Evolutionary conservation across 2,113 vertebrate species (phyloP), one percentile per base, ranked within the genome.

Genomic region (Poeciliopsis occidentalis): DNA sequence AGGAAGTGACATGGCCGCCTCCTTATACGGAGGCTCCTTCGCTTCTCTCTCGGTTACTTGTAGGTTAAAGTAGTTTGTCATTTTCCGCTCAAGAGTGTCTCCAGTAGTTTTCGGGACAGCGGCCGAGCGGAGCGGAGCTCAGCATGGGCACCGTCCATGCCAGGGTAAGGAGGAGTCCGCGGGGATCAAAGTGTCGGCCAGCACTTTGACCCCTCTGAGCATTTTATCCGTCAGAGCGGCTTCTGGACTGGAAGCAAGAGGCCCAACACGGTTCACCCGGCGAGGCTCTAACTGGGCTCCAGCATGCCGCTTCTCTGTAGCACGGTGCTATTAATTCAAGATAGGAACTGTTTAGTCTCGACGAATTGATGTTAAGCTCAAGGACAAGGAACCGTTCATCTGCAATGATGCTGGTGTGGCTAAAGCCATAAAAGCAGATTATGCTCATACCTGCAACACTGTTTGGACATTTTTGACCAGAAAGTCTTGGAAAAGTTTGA

Each of bases 131-230:
- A 63, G 61, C 39, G 66, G 75, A 88, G 64, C 69, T 79, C 76
- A 85, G 79, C 87, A 98, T 98, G 97, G 97, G 97, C 80, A 96
- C 96, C 26, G 97, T 98, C 75, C 96, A 98, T 63, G 97, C 97
- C 54, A 92, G 97, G 96, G 97, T 98, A 94, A 96, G 95, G 19
- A 69, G 1, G 7, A 5, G 41, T 69, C 12, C 65, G 1, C 7
- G 0, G 0, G 1, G 0, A n/a, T 19, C 11, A 29, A 3, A 29
- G 41, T 37, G 41, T 65, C 4, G 4, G 64, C 57, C 32, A 0
- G 22, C 69, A 79, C 60, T 79, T 73, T 95, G 93, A 95, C 94
- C 94, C 94, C 80, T 82, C 27, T 19, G 51, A 67, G 72, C 22
- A 22, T 66, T 24, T n/a, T 54, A 27, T 63, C 8, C 71, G 84